Evolutionary conservation across 2,888 invertebrate species (phyloP), one percentile per base, ranked within the genome.

Genomic region (Shargacucullia verbasci): DNA sequence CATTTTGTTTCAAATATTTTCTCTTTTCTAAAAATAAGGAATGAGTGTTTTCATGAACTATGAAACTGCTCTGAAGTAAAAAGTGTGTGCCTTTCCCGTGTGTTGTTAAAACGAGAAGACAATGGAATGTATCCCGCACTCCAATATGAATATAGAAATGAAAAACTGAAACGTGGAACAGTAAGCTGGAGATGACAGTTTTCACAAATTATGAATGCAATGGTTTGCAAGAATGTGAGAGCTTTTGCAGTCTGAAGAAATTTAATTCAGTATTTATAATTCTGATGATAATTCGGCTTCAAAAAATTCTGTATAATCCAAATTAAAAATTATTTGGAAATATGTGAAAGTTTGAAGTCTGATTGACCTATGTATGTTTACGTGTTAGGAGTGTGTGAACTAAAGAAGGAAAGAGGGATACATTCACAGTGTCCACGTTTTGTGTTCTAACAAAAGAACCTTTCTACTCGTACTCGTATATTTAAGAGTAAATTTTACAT

Each of bases 51-150:
- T 73, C 70, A 70, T 73, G 50, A 59, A 38, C 46, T 65, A 70
- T 73, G 61, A 70, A 73, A 70, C 45, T 55, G 37, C 65, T 70
- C 66, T 60, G 58, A 66, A 60, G 52, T 76, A 47, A 58, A 68
- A 76, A 70, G 64, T 64, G 77, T 70, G 74, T 74, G 74, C 74
- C 74, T 74, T 75, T 68, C 77, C 78, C 56, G 68, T 57, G 43
- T 58, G 44, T 73, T 59, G 45, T 70, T 46, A 37, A 53, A 57
- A 63, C 59, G 62, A 61, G 48, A 59, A 70, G 70, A 70, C 71
- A 61, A 44, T 64, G 59, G 58, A 59, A 66, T 76, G 66, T 76
- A 70, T 76, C 60, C 60, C 58, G 49, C 59, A 70, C 50, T 59
- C 45, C 45, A 33, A 54, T 61, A 43, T 61, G 47, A 55, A 59